Conservation (phyloP, 2,113 vertebrate genomes). For the Plecturocebus donacophilus region DNA sequence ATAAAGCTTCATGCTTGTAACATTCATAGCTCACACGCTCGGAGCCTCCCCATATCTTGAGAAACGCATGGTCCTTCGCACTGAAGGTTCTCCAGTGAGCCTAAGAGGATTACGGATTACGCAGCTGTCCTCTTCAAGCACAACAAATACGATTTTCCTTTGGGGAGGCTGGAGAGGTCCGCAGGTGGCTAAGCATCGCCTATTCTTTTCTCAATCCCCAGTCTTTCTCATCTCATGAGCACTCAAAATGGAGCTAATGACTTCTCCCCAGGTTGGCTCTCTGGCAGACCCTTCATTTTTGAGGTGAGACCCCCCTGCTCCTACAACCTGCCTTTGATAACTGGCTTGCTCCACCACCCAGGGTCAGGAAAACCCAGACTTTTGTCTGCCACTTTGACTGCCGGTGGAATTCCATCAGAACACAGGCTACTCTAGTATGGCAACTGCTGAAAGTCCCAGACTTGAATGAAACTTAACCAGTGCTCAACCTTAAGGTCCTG, state of each 20-base stretch:
- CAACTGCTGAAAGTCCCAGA: background rate
- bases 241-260: background rate
- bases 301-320: background rate
- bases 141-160: background rate
- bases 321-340: background rate
- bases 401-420: no score
- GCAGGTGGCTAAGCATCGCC: fast-evolving
- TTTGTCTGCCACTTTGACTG: background rate
- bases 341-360: background rate
- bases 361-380: background rate
- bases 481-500: background rate
- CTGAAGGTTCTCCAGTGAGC: background rate
- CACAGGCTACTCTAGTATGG: background rate
- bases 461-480: background rate
- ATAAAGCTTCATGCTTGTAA: background rate
- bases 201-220: background rate
- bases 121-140: background rate
- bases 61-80: background rate
- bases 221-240: background rate
- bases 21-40: background rate
- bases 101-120: fast-evolving
- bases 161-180: background rate
- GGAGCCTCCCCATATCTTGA: background rate
- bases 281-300: background rate
- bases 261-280: background rate